Base-by-base conservation (phyloP, 2,888 invertebrate genomes). In the Amphimallon solstitiale region DNA sequence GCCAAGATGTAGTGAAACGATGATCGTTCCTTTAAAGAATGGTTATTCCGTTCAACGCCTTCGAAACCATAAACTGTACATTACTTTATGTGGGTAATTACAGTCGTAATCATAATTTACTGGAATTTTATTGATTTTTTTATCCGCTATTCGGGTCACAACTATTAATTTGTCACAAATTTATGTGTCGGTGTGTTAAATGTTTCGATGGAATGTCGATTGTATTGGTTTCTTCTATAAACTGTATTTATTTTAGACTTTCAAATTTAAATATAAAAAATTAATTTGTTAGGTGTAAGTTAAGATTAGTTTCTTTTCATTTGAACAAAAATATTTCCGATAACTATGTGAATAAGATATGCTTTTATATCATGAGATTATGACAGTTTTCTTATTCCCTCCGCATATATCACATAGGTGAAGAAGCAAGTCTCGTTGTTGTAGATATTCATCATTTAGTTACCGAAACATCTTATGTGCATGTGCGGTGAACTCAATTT, bases 61-160 rank as follows among this genome's bases (percentile, higher is more conserved):
- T 54, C 38, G 12, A 54, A 12, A 7, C 23, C 54, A 14, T 54
- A 40, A 54, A 54, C 40, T 54, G 38, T 38, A 19, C 21, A 19
- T 54, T 54, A 40, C 38, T 54, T 54, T 54, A 54, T 54, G 40
- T 21, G 54, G 40, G 54, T 54, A 54, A 54, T 54, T 54, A 54
- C 23, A 38, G 38, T 38, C 54, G 40, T 38, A 21, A 54, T 54
- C 19, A 21, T 54, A 54, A 54, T 21, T 54, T 54, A 54, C 54
- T 54, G 38, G 54, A 40, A 54, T 54, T 54, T 54, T 54, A 54
- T 54, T 54, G 54, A 54, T 34, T 54, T 54, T 54, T 54, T 40
- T 29, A 29, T 34, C 23, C 40, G 40, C 23, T 38, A 54, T 54
- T 40, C 40, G 38, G 54, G 54, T 54, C 54, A 40, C n/a, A 6